Base-by-base conservation (phyloP, 2,888 invertebrate genomes). In the Apotomis turbidana region DNA sequence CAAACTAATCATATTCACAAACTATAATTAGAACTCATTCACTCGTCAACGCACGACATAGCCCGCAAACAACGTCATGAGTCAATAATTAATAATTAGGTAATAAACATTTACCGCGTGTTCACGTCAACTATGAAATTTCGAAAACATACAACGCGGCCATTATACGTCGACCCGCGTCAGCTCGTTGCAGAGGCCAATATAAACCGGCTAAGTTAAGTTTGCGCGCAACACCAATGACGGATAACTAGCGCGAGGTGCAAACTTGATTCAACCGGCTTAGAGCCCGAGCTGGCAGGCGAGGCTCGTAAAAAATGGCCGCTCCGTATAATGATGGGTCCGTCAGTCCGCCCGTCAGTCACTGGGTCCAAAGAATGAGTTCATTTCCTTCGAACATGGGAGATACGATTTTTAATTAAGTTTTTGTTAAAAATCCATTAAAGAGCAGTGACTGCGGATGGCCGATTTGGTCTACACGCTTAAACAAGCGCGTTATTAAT, bases 401-500 rank as follows among this genome's bases (percentile, higher is more conserved):
- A 91, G 92, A 93, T 91, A 93, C 90, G 87, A 90, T 92, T 92
- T 93, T 93, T 93, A 93, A 93, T 93, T 93, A 93, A 91, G 92
- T 93, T 93, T 93, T 92, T 92, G 92, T 91, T 93, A 89, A 89
- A 92, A 93, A 91, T 89, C 90, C 91, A 93, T 93, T 91, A 91
- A 88, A 87, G 83, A 86, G 84, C 88, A 82, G 82, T 87, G 86
- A 87, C 85, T 82, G 83, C 82, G 84, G 83, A 83, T 83, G 85
- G 82, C 82, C 85, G 70, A 83, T 86, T 82, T 79, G 81, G 81
- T 83, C 83, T 86, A 85, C 83, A 89, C 89, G 88, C 90, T 88
- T 89, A 89, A 90, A 90, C 88, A 87, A 87, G 86, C 87, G 84
- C 80, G 83, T 88, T 88, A 91, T 91, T 92, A 91, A 92, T 90